Base-by-base conservation (phyloP, 2,113 vertebrate species). In the Mus pahari region DNA sequence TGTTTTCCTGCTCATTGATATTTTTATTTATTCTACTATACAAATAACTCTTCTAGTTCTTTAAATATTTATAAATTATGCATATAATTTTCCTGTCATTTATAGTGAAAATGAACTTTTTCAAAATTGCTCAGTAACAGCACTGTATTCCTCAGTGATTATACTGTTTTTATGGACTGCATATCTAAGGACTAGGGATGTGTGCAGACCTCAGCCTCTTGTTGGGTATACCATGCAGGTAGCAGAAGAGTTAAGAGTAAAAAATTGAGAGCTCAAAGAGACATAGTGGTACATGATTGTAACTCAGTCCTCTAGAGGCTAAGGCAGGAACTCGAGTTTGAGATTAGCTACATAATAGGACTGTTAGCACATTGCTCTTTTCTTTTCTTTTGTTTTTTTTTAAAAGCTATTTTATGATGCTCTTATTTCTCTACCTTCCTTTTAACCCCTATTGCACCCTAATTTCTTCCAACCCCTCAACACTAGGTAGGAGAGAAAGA, bases 61-160 rank as follows among this genome's bases (percentile, higher is more conserved):
- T 86, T 78, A 89, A 91, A 74, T 91, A 84, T 83, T 86, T 91
- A n/a, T 82, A 71, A 96, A 58, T 60, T 28, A 5, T 77, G 31
- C 73, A 55, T 53, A 39, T 42, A 82, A 60, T 74, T 95, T 94
- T 68, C 17, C 45, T 53, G 10, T 42, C 66, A 86, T 71, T 84
- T 68, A 64, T 78, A 92, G 28, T 78, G 48, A 45, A 92, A 94
- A 71, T 88, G 26, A 74, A 68, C 50, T 77, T 91, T 88, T 95
- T 64, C 11, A 64, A 70, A 45, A 12, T 91, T 81, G 36, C 42
- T 75, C 24, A 87, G 17, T 82, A 74, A 48, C 17, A 68, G 24
- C 19, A 53, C n/a, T 10, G 0, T 77, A 17, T 53, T 87, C 11
- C 33, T 82, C 4, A 1, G 5, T 91, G 86, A 48, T 45, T 20